phyloP scores from a whole-genome alignment of 2,888 invertebrate species.

The Phragmatobia fuliginosa region DNA sequence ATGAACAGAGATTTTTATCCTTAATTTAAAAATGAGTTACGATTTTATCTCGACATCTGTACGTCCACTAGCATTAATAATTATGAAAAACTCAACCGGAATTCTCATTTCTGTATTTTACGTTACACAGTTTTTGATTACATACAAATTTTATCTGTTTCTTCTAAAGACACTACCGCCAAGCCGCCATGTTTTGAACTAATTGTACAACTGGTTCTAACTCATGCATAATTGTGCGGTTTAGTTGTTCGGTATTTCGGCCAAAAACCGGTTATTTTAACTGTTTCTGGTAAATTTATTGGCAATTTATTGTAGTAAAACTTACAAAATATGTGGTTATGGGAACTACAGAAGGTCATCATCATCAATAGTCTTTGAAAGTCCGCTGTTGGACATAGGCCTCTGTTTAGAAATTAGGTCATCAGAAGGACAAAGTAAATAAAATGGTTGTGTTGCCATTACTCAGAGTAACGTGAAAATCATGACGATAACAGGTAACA shows the following conservation, averaged over 20 bases:
- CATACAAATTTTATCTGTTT: background rate
- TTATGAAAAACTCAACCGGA: background rate
- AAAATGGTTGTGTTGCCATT: too few species aligned
- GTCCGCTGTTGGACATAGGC: too few species aligned
- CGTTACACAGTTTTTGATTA: background rate
- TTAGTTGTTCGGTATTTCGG: slow-evolving; percentile 2
- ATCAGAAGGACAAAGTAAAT: background rate
- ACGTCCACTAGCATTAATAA: background rate
- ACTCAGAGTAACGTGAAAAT: background rate
- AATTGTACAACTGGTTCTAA: background rate
- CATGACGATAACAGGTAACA: background rate
- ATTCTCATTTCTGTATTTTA: background rate
- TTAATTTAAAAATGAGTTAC: background rate
- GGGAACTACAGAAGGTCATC: background rate
- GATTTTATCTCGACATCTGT: background rate
- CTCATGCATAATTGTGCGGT: background rate
- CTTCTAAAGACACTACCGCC: slow-evolving; percentile 4
- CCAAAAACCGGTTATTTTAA: slow-evolving; percentile 4
- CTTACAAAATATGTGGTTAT: background rate
- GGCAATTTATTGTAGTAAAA: background rate
- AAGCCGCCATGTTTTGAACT: background rate
- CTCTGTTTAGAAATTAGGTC: background rate
- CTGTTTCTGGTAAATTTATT: background rate
- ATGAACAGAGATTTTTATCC: background rate
- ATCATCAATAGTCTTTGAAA: too few species aligned